These are phyloP conservation scores for Xylota sylvarum DNA, from an alignment of 2,888 invertebrate species.

Conservation along the genomic window DNA sequence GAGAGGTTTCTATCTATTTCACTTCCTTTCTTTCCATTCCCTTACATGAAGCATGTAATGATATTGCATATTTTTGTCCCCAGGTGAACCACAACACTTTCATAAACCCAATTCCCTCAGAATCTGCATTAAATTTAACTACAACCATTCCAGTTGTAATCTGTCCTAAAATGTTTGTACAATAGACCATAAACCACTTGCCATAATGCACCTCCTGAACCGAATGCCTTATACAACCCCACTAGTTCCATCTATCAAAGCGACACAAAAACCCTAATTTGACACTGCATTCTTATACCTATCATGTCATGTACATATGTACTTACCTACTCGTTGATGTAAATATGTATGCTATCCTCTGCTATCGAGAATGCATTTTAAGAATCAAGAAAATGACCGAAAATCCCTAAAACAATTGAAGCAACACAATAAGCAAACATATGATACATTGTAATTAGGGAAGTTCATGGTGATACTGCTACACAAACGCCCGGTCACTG, in stretches of 20 bases:
- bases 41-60: too few relatives aligned
- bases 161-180: background rate
- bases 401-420: conserved; percentile 35
- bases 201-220: background rate
- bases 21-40: too few relatives aligned
- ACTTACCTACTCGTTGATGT: too few relatives aligned
- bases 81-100: background rate
- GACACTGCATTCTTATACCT: conserved; percentile 26
- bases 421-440: conserved; percentile 27
- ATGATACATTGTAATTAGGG: conserved; percentile 33
- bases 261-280: conserved; percentile 13
- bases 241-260: conserved; percentile 15
- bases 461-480: conserved; percentile 6
- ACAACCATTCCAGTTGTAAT: background rate
- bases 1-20: too few relatives aligned
- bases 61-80: background rate
- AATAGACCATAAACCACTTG: background rate
- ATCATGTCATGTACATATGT: too few relatives aligned
- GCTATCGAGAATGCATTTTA: too few relatives aligned
- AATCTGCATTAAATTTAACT: background rate
- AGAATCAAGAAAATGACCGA: conserved; percentile 31
- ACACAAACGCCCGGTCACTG: background rate
- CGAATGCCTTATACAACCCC: background rate
- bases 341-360: too few relatives aligned
- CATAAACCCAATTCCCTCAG: background rate